Base-by-base conservation (phyloP, 2,888 invertebrate species). In the Augochlorella aurata region DNA sequence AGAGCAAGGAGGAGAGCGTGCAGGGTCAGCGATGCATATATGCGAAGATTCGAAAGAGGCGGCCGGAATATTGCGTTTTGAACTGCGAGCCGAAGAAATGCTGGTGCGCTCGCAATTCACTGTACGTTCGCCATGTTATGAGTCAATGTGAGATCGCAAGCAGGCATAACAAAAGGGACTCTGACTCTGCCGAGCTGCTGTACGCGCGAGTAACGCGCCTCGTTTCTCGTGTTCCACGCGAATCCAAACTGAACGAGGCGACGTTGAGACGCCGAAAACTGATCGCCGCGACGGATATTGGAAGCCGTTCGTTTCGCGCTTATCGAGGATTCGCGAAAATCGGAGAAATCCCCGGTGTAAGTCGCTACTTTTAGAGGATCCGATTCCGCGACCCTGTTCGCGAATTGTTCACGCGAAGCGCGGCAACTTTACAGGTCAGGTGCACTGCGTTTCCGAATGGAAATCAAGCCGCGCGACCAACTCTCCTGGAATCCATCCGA, bases 401-500 rank as follows among this genome's bases (percentile, higher is more conserved):
- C 24, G 29, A 72, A 49, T 71, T 71, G 45, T 50, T 79, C 44
- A 45, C 67, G 66, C 74, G 63, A 69, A 29, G 58, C 47, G 5
- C 52, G 58, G 12, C 29, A 77, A 81, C 54, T 79, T 81, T 70
- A n/a, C 14, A 44, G 9, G 29, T 14, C 24, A n/a, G 74, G 58
- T 74, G 45, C 66, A 67, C 67, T 54, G 73, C 38, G 54, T 61
- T 79, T 81, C 69, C 73, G 45, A 18, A 29, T 72, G 38, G 18
- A 14, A 44, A 65, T 65, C 24, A 29, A 58, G 58, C 24, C 68
- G 52, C 69, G 58, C 45, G 65, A 80, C 54, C 50, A 49, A 81
- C 52, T 74, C 74, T 81, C 14, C 21, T 24, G 50, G 74, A 79
- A 81, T 67, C 45, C 66, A 12, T 5, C 21, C 52, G 81, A 79